phyloP scores from a whole-genome alignment of 2,113 vertebrate species.

The Antechinus flavipes region DNA sequence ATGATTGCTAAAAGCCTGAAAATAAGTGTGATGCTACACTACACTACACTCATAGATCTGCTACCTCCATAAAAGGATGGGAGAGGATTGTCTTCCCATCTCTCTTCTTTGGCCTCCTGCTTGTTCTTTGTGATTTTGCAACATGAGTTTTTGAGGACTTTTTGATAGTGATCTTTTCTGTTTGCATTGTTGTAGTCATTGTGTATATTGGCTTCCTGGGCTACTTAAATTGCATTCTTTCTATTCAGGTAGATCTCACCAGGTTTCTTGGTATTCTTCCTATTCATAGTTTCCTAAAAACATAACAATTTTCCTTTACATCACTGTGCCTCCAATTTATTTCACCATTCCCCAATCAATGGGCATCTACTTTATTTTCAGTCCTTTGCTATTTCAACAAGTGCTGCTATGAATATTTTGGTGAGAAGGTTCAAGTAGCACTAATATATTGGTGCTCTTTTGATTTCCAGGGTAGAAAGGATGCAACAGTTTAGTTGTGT shows the following conservation, averaged over 20 bases:
- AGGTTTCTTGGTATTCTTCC: neutral
- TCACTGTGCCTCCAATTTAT: neutral
- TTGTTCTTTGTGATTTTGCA: neutral
- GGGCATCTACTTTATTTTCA: neutral
- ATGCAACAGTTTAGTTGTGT: neutral
- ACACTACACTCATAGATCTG: neutral
- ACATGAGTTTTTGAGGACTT: neutral
- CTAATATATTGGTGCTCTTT: neutral
- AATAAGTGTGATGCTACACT: neutral
- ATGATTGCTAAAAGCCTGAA: neutral
- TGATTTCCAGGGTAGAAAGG: neutral
- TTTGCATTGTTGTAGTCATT: neutral
- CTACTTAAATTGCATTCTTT: neutral
- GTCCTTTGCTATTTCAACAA: neutral
- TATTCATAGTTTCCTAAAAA: neutral
- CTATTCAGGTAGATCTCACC: neutral
- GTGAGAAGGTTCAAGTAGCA: neutral
- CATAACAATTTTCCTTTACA: neutral
- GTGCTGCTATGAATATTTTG: neutral
- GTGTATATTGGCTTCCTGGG: neutral
- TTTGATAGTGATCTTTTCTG: neutral
- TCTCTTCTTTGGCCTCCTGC: neutral
- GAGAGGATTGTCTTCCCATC: neutral
- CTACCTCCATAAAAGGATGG: neutral
- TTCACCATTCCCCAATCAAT: neutral